Evolutionary conservation across 1,140 invertebrate species (phyloP), one percentile per base, ranked within the genome.

Genomic region (Euura saliciscinereae): DNA sequence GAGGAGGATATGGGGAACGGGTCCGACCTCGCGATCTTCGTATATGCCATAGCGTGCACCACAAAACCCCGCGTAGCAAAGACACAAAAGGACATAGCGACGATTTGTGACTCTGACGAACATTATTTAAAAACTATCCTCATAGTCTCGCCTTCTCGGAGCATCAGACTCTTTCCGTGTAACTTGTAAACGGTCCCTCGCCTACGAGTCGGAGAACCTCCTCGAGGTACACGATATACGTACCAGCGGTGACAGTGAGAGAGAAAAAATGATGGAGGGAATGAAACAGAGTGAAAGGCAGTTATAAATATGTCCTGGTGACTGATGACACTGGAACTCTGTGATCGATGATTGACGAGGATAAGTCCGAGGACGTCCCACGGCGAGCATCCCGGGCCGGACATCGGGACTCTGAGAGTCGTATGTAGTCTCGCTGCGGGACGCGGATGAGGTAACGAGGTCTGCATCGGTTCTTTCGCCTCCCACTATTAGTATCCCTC

Each of bases 61-160:
- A 28, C 28, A 28, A 28, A 28, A 28, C 28, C 28, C 28, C 28
- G 28, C 28, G 28, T 28, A 28, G 28, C 28, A 28, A 28, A 28
- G 75, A 78, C 65, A 73, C 73, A 75, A 77, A 71, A 75, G 73
- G 80, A 81, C 80, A 82, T 74, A 76, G 73, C 77, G 78, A 81
- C 81, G 79, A 81, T 82, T 82, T 82, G 79, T 28, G 28, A 28
- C 28, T 28, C 28, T 28, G 28, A 28, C 28, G 28, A 28, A 28
- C 28, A 28, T 28, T 28, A 28, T 28, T 28, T 28, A 28, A 28
- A 28, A 28, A 28, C 28, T 28, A 28, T 28, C 28, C 28, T 28
- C 28, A 28, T 28, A 28, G 28, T 28, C 28, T 28, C 28, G 28
- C 28, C 28, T 28, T 28, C 28, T 28, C 28, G 28, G 28, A 28